A percentile compares a stretch with the other conserved stretches of the same genome.
These are phyloP conservation scores for Panthera leo DNA, from an alignment of 2,113 vertebrate genomes.

Conservation along the genomic window DNA sequence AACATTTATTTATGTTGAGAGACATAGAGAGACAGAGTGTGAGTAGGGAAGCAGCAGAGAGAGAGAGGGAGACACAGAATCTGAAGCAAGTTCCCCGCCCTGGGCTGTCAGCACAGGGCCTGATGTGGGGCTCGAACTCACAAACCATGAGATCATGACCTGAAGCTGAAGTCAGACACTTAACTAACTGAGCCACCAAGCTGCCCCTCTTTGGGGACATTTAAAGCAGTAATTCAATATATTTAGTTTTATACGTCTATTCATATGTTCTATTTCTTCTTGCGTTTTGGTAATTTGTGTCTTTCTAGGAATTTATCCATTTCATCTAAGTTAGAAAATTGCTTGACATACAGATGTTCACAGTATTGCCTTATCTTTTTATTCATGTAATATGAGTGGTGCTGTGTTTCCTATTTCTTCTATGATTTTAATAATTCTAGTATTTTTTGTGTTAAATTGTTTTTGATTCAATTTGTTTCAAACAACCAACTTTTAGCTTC, in stretches of 20 bases:
- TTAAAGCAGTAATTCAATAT: background rate
- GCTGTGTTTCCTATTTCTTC: background rate
- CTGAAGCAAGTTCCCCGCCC: too few species aligned
- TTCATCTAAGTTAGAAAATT: background rate
- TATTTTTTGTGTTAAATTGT: background rate
- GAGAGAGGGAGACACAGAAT: too few species aligned
- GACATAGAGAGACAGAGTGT: too few species aligned
- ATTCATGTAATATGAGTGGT: background rate
- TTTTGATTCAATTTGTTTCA: background rate
- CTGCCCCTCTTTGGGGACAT: background rate
- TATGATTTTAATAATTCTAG: background rate
- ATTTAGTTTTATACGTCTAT: background rate
- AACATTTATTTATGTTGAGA: too few species aligned
- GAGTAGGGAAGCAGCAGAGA: too few species aligned
- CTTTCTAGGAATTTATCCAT: background rate
- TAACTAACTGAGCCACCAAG: too few species aligned
- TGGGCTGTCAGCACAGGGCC: too few species aligned
- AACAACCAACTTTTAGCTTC: background rate
- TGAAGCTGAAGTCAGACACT: too few species aligned
- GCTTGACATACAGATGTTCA: background rate
- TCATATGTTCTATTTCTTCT: background rate
- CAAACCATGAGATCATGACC: too few species aligned
- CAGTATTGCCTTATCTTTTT: background rate
- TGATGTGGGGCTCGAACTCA: too few species aligned
- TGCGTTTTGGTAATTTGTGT: background rate